Evolutionary conservation across 2,797 vertebrate genomes (phyloP), one percentile per base, ranked within the genome.

Genomic region (Crypturellus tataupa): DNA sequence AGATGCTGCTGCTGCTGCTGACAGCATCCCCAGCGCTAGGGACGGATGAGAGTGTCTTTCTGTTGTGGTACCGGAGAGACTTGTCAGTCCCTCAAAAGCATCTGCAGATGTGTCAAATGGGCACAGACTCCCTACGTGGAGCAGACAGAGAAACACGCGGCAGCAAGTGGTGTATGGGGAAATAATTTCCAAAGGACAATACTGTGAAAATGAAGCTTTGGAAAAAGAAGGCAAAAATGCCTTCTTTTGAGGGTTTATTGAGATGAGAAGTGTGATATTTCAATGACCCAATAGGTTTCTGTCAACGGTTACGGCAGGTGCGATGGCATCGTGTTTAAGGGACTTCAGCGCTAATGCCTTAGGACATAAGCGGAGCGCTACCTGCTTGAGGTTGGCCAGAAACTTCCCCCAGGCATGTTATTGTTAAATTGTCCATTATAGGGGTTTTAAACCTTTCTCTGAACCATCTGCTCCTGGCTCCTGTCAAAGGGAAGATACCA

Each of bases 381-480:
- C 71, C 76, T 88, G 85, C 65, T 42, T 80, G 78, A 83, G 44
- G 13, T 1, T 89, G 86, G 72, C 60, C 93, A 87, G 65, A 91
- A 80, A 23, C 29, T 21, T 23, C 5, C 8, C 13, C 21, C 23
- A 1, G 0, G 8, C 19, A 58, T 9, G 19, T 72, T 76, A 67
- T 13, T 88, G 79, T 35, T 60, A 56, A 90, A 81, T 71, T 93
- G 58, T 44, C 76, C 40, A 31, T 81, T 86, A 63, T 0, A 72
- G 49, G 31, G n/a, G 11, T 24, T 85, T 95, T 24, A 81, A 81
- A 72, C 12, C 58, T 67, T 85, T 92, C 90, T 80, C 85, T 91
- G 92, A 76, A 95, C 84, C 87, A 92, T 84, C 89, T 94, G 63
- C 42, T 85, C 76, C 85, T 80, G 80, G 85, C 87, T 88, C 11